phyloP scores from a whole-genome alignment of 2,888 invertebrate species.

The Pyrochroa serraticornis region DNA sequence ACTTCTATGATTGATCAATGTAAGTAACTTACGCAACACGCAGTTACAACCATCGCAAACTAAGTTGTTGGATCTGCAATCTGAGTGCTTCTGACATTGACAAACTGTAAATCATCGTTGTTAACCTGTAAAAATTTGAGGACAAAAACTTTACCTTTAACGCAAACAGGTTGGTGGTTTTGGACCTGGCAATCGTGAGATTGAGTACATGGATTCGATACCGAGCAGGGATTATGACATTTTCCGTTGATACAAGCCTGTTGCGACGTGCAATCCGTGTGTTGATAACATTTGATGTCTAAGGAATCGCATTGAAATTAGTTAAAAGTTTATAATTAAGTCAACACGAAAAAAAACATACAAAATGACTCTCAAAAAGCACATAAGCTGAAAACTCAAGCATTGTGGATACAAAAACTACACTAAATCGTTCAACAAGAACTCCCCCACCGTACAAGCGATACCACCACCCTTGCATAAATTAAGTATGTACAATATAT shows the following conservation, averaged over 20 bases:
- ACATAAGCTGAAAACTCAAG: conserved; percentile 29
- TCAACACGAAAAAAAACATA: conserved; percentile 20
- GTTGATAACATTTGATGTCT: conserved; percentile 81
- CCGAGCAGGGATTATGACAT: conserved; percentile 82
- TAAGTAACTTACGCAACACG: conserved; percentile 62
- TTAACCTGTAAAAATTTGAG: conserved; percentile 13
- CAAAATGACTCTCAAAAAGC: conserved; percentile 30
- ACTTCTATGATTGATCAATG: background rate
- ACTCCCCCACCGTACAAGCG: conserved; percentile 15
- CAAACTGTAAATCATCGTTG: conserved; percentile 62
- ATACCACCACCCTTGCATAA: conserved; percentile 17
- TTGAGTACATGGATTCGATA: conserved; percentile 73
- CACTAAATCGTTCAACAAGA: conserved; percentile 14
- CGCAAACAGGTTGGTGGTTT: conserved; percentile 83
- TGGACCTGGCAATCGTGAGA: conserved; percentile 83
- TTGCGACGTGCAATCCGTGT: conserved; percentile 78
- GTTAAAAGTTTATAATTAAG: background rate
- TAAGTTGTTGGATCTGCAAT: conserved; percentile 65
- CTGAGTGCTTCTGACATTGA: conserved; percentile 72
- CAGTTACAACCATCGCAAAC: conserved; percentile 77
- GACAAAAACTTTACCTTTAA: conserved; percentile 65
- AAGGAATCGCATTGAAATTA: conserved; percentile 24
- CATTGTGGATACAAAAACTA: conserved; percentile 35
- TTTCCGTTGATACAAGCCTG: conserved; percentile 80
- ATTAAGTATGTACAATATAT: conserved; percentile 30